Conservation (phyloP, 2,888 invertebrate genomes). For the Ormyrus labotus region DNA sequence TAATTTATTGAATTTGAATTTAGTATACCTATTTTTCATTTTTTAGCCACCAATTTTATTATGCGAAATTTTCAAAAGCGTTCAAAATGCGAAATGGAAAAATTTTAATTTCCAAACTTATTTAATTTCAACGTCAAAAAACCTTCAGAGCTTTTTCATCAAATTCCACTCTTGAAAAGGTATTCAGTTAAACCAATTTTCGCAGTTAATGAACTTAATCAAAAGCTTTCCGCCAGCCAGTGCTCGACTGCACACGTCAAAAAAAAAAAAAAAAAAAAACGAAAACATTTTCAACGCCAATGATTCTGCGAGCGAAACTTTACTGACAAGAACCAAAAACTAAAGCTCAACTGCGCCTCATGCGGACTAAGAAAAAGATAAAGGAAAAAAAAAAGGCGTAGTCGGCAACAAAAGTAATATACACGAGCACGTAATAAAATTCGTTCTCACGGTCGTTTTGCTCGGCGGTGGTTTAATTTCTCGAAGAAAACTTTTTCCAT, state of each 20-base stretch:
- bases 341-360: too few relatives aligned
- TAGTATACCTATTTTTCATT: neutral
- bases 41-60: neutral
- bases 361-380: neutral
- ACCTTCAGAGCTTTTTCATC: too few relatives aligned
- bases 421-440: constrained; percentile 56
- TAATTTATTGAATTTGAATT: neutral
- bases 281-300: constrained; percentile 7
- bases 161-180: neutral
- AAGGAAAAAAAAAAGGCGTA: neutral
- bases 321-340: too few relatives aligned
- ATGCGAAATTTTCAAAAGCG: too few relatives aligned
- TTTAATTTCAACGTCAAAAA: too few relatives aligned
- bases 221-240: constrained; percentile 2
- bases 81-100: neutral
- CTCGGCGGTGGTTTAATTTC: constrained; percentile 42
- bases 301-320: too few relatives aligned
- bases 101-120: too few relatives aligned
- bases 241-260: neutral
- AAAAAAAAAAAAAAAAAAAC: constrained; percentile 8
- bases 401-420: constrained; percentile 41
- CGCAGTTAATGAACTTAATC: constrained; percentile 17
- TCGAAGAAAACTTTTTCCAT: constrained; percentile 56
- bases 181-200: constrained; percentile 2
- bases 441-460: constrained; percentile 48